These are phyloP conservation scores for Dasypolia templi DNA, from an alignment of 2,888 invertebrate genomes.

Conservation along the genomic window DNA sequence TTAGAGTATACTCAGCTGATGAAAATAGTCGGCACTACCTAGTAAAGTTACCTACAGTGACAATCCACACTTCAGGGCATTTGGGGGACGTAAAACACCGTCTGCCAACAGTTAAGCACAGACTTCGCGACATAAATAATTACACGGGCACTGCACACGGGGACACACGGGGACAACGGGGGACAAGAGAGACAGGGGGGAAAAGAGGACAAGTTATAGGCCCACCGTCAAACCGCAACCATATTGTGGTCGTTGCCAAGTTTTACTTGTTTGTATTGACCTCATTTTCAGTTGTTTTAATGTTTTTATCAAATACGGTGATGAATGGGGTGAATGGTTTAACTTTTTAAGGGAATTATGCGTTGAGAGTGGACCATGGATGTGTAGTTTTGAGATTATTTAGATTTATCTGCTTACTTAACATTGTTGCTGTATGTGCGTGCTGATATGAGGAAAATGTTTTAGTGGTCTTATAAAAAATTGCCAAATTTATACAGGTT, in stretches of 20 bases:
- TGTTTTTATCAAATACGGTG: slow-evolving; percentile 27
- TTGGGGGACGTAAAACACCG: slow-evolving; percentile 36
- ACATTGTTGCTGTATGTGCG: no score
- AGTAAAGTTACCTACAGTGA: slow-evolving; percentile 22
- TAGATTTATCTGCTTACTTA: no score
- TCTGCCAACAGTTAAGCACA: slow-evolving; percentile 64
- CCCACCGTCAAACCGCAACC: slow-evolving; percentile 58
- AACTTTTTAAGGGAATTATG: no score
- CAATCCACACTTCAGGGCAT: slow-evolving; percentile 29
- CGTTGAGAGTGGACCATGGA: no score
- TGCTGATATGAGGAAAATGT: no score
- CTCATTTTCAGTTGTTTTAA: slow-evolving; percentile 39
- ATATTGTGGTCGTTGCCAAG: slow-evolving; percentile 52
- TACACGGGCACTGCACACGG: slow-evolving; percentile 77
- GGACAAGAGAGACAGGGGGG: slow-evolving; percentile 49
- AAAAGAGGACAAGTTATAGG: slow-evolving; percentile 71
- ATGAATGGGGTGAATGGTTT: neutral
- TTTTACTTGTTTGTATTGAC: slow-evolving; percentile 50
- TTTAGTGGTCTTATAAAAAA: no score
- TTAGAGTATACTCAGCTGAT: neutral
- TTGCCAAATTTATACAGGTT: no score
- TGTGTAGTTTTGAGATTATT: no score
- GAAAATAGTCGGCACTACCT: neutral
- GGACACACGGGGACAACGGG: slow-evolving; percentile 58
- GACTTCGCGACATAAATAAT: slow-evolving; percentile 78